A percentile compares a stretch with the other conserved stretches of the same genome.
Conservation (phyloP, 2,888 invertebrate genomes). For the Galerucella pusilla region DNA sequence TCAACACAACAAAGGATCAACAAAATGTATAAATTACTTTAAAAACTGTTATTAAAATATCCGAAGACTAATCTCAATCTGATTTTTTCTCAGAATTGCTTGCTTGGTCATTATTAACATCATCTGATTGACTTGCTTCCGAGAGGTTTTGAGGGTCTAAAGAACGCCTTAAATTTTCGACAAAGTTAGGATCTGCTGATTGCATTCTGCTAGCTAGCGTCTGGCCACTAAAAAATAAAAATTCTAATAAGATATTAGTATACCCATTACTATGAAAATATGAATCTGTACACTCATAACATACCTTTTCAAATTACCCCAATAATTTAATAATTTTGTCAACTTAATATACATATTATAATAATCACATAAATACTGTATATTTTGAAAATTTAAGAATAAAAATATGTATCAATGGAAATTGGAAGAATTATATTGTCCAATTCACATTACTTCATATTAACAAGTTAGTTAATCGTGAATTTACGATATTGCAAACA, state of each 20-base stretch:
- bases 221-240: slow-evolving; percentile 71
- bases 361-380: too few relatives aligned
- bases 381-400: too few relatives aligned
- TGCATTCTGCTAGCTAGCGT: slow-evolving; percentile 86
- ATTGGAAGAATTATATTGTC: too few relatives aligned
- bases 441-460: too few relatives aligned
- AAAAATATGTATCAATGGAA: too few relatives aligned
- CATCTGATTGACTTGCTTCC: slow-evolving; percentile 6
- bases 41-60: neutral
- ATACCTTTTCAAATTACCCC: too few relatives aligned
- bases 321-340: too few relatives aligned
- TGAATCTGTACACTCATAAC: neutral
- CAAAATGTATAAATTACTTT: neutral
- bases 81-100: slow-evolving; percentile 9
- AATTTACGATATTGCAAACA: neutral
- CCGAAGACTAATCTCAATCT: neutral
- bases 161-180: slow-evolving; percentile 66
- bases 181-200: slow-evolving; percentile 82
- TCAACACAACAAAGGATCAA: too few relatives aligned
- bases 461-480: neutral
- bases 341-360: too few relatives aligned
- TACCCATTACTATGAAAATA: neutral
- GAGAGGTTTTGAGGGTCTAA: slow-evolving; percentile 38
- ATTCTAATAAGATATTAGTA: neutral
- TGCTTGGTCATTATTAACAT: neutral